Evolutionary conservation across 2,888 invertebrate genomes (phyloP), one percentile per base, ranked within the genome.

Genomic region (Cosmia trapezina): DNA sequence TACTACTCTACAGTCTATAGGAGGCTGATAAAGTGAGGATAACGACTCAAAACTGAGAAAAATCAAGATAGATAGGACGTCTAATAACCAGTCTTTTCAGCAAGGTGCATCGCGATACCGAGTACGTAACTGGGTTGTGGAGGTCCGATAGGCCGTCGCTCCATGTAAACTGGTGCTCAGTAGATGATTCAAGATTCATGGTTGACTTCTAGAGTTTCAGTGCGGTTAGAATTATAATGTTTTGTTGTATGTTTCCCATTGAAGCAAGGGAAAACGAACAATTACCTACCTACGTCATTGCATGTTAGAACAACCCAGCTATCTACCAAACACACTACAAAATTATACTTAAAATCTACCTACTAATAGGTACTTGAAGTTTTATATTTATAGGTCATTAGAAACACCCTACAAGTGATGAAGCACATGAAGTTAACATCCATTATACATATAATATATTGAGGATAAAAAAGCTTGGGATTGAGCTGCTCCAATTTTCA

Each of bases 351-450:
- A 0, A 43, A 28, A 51, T 49, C 28, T 14, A 51, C 17, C 28
- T 14, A 51, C 17, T 28, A 51, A 11, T n/a, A 33, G 28, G 28
- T n/a, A n/a, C n/a, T 17, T 43, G 43, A 53, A 28, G 66, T 51
- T 69, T 67, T 43, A 45, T 22, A 45, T 53, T 43, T 43, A 66
- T n/a, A n/a, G n/a, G n/a, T n/a, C n/a, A n/a, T n/a, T n/a, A n/a
- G n/a, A n/a, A 51, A 49, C 22, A 51, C n/a, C 28, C 8, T 45
- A 4, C 45, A 45, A 4, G 4, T n/a, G n/a, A n/a, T n/a, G n/a
- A n/a, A n/a, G n/a, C n/a, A n/a, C n/a, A n/a, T n/a, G n/a, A n/a
- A n/a, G n/a, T n/a, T n/a, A n/a, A n/a, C n/a, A n/a, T n/a, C n/a
- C n/a, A n/a, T n/a, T n/a, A n/a, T n/a, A n/a, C n/a, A n/a, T n/a